Conservation (phyloP, 2,113 vertebrate species). For the Ptilonorhynchus violaceus region DNA sequence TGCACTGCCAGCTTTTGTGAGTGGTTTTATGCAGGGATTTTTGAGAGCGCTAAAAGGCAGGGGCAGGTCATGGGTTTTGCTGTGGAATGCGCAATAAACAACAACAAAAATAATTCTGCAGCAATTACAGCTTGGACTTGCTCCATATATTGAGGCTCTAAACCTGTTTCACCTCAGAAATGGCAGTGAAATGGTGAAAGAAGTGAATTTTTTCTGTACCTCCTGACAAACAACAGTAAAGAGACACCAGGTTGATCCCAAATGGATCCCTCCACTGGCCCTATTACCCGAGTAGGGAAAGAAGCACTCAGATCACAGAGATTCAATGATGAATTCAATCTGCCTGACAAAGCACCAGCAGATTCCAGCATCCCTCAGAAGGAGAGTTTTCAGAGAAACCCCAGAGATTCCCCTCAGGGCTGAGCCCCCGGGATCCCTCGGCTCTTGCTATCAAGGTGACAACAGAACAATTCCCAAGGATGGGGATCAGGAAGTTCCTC, state of each 20-base stretch:
- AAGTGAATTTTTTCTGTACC: neutral
- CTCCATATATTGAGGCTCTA: neutral
- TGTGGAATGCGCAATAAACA: neutral
- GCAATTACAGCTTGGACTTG: neutral
- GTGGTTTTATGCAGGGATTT: neutral
- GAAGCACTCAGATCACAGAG: neutral
- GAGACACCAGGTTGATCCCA: neutral
- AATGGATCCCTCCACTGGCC: accelerated
- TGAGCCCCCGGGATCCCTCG: neutral
- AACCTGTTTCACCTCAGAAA: neutral
- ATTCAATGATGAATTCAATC: neutral
- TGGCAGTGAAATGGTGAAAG: neutral
- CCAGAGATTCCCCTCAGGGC: neutral
- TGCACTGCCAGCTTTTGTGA: neutral
- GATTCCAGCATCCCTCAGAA: neutral
- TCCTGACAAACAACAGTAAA: neutral
- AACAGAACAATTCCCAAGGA: neutral
- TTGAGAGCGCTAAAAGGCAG: neutral
- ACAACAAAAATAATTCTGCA: neutral
- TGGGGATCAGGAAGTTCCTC: neutral
- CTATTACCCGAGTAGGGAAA: accelerated
- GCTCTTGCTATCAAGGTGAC: neutral
- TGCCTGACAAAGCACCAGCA: neutral
- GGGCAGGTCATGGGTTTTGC: neutral
- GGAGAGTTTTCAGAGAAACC: accelerated